A percentile compares a stretch with the other conserved stretches of the same genome.
These are phyloP conservation scores for Sepiola atlantica DNA, from an alignment of 2,888 invertebrate species.

Conservation along the genomic window DNA sequence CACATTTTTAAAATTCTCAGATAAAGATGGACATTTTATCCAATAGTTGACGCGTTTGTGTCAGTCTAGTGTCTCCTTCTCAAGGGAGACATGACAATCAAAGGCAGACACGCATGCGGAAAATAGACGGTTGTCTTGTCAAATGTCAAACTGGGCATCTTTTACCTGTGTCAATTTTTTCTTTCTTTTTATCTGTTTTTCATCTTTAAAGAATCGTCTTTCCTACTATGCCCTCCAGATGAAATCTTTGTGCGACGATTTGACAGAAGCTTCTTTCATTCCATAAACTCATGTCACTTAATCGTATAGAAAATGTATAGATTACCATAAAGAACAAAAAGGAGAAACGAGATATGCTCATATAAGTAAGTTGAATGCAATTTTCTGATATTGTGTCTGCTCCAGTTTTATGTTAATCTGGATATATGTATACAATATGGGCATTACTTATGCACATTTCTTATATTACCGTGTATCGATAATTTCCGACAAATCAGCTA, in stretches of 20 bases:
- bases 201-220: background rate
- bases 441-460: too few species aligned
- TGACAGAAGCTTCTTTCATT: background rate
- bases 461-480: too few species aligned
- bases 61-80: background rate
- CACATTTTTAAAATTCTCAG: background rate
- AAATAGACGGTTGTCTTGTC: background rate
- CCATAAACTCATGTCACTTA: background rate
- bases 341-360: background rate
- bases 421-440: too few species aligned
- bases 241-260: background rate
- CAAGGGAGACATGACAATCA: background rate
- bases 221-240: background rate
- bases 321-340: background rate
- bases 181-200: background rate
- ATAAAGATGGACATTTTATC: background rate
- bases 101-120: background rate
- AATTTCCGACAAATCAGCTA: too few species aligned
- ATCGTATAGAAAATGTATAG: background rate
- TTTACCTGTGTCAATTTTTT: background rate
- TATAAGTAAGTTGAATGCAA: background rate
- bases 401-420: too few species aligned
- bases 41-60: background rate
- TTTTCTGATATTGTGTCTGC: too few species aligned
- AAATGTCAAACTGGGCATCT: background rate